Base-by-base conservation (phyloP, 2,797 vertebrate genomes). In the Sebastes aleutianus region DNA sequence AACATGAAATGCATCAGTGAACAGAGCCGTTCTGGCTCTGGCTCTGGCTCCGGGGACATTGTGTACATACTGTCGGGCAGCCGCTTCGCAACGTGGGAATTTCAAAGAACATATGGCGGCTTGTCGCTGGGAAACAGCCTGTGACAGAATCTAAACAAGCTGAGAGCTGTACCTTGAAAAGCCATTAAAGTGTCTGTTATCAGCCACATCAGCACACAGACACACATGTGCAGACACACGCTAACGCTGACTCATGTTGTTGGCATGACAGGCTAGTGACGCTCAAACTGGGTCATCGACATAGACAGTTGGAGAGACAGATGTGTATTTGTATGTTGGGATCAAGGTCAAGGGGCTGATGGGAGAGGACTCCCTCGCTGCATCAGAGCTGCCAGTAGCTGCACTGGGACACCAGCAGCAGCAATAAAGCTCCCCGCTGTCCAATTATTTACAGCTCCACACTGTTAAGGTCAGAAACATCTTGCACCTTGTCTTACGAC, bases 71-170 rank as follows among this genome's bases (percentile, higher is more conserved):
- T 84, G 87, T 90, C 79, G 53, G 83, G 36, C 87, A 92, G 86
- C 84, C 84, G 62, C 86, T 87, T 39, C 22, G 79, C 83, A 68
- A 91, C 68, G 80, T 84, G 89, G 92, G 86, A 85, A 89, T 92
- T 91, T 91, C 77, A 82, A 80, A 79, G 81, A 90, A 88, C 92
- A 93, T 91, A 92, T 91, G 92, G 90, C 85, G 85, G 80, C 90
- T 89, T 92, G 91, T 92, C 81, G 68, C 80, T 32, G 85, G 85
- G 86, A 89, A 91, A 85, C 85, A 86, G 88, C 68, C 86, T 79
- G 85, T 87, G 86, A 87, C 83, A 85, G 80, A 75, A 79, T 84
- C 84, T 72, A 85, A 91, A 89, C 74, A 88, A 87, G 85, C 82
- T 76, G 70, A 79, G 63, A 76, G 80, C 83, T 79, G 61, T 70